phyloP scores from a whole-genome alignment of 2,113 vertebrate genomes.

The Actenoides hombroni region DNA sequence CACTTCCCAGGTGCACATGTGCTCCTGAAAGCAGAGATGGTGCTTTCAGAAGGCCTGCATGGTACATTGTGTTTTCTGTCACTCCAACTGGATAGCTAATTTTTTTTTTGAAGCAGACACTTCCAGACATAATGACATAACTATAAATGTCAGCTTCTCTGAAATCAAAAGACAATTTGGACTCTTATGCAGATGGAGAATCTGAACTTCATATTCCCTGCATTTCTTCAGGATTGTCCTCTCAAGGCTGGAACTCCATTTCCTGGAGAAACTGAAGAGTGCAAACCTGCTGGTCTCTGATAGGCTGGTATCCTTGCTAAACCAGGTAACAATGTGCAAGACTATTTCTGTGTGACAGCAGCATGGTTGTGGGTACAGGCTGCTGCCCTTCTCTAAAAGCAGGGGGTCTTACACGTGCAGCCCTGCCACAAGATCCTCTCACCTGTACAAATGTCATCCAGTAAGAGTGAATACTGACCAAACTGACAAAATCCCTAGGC shows the following conservation, averaged over 20 bases:
- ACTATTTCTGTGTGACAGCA: not conserved
- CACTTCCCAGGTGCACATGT: not conserved
- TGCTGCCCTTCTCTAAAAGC: not conserved
- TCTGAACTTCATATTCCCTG: not conserved
- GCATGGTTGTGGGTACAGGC: not conserved
- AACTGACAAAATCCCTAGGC: not conserved
- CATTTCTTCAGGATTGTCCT: not conserved
- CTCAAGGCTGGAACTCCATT: not conserved
- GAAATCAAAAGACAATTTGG: not conserved
- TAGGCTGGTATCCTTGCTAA: rapidly evolving
- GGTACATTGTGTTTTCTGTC: not conserved
- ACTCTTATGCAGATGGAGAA: not conserved
- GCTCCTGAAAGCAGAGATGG: not conserved
- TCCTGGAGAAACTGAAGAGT: not conserved
- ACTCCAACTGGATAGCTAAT: not conserved
- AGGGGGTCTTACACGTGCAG: not conserved
- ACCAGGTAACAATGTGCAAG: not conserved
- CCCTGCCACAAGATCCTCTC: not conserved
- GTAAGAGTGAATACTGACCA: not conserved
- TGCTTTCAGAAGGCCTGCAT: not conserved
- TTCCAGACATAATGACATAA: not conserved
- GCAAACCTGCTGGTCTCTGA: not conserved
- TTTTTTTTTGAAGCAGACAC: not conserved
- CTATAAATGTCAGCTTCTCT: not conserved
- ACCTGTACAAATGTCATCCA: not conserved